Percentiles rank a stretch among this genome's conserved stretches.
phyloP scores from a whole-genome alignment of 2,888 invertebrate species.

The Polietes domitor region DNA sequence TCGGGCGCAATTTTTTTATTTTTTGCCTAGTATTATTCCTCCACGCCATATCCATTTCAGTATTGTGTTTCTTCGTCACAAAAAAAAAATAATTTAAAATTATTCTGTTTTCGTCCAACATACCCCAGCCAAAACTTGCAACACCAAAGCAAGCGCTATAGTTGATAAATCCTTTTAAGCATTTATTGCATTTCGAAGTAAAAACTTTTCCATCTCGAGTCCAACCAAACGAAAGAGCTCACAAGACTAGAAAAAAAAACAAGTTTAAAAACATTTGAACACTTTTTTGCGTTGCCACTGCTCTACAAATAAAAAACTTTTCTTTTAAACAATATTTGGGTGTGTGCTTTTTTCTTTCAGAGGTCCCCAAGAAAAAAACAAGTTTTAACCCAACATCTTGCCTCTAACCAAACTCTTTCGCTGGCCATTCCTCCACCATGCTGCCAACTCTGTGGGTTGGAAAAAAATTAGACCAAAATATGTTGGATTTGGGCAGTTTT shows the following conservation, averaged over 20 bases:
- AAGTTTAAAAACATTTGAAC: constrained; percentile 59
- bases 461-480: constrained; percentile 22
- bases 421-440: background rate
- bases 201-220: constrained; percentile 46
- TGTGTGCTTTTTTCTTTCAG: constrained; percentile 36
- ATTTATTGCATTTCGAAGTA: constrained; percentile 67
- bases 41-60: background rate
- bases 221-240: background rate
- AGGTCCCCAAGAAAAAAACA: constrained; percentile 35
- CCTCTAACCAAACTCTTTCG: constrained; percentile 23
- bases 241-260: too few species aligned
- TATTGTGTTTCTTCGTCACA: background rate
- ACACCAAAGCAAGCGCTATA: constrained; percentile 13
- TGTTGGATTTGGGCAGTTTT: constrained; percentile 19
- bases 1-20: too few species aligned
- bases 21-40: too few species aligned
- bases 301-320: constrained; percentile 63
- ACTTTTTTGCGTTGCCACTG: constrained; percentile 28
- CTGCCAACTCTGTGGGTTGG: background rate
- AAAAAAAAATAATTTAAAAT: constrained; percentile 18
- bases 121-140: background rate
- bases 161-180: constrained; percentile 67
- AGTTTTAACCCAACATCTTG: background rate
- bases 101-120: background rate
- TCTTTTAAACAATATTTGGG: constrained; percentile 59